Base-by-base conservation (phyloP, 2,113 vertebrate genomes). In the Balaenoptera acutorostrata region DNA sequence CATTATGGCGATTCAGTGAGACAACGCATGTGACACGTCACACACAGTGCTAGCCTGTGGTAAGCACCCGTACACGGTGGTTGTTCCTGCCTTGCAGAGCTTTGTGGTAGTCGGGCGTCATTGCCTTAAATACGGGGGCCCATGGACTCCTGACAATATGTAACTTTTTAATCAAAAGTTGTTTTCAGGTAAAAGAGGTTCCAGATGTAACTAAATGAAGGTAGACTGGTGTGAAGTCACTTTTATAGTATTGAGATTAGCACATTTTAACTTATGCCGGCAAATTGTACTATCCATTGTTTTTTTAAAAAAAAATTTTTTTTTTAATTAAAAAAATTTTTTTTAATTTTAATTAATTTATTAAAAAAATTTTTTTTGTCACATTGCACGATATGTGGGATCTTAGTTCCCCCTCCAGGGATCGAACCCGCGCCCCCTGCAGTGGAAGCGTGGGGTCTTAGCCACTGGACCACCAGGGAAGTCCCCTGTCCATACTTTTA, bases 171-270 rank as follows among this genome's bases (percentile, higher is more conserved):
- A 57, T 85, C 39, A 68, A 68, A 85, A 90, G 64, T 74, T 88
- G 11, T 59, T 82, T 86, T 80, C 55, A 80, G 10, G 31, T 92
- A 39, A 66, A 91, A 84, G 93, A 74, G 57, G n/a, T 77, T 82
- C 46, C 20, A n/a, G 36, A 33, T 63, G 12, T 59, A 78, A 64
- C 27, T 80, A 74, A 93, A 69, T 44, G 66, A 57, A 84, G 63
- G 41, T 36, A 36, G 2, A 20, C 59, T 81, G 44, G 8, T 61
- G 55, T 68, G 7, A 49, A 96, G 74, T 84, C 90, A 52, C 31
- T 41, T 44, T 31, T 31, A 5, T 52, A 44, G 72, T 29, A 55
- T 78, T 92, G 41, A 93, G 15, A 78, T 80, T 31, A 52, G 88
- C 57, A 68, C 14, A 0, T 64, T 80, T 94, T 69, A 71, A 39